Percentiles rank a stretch among this genome's conserved stretches.
phyloP scores from a whole-genome alignment of 2,113 vertebrate species.

The Percopsis transmontana region DNA sequence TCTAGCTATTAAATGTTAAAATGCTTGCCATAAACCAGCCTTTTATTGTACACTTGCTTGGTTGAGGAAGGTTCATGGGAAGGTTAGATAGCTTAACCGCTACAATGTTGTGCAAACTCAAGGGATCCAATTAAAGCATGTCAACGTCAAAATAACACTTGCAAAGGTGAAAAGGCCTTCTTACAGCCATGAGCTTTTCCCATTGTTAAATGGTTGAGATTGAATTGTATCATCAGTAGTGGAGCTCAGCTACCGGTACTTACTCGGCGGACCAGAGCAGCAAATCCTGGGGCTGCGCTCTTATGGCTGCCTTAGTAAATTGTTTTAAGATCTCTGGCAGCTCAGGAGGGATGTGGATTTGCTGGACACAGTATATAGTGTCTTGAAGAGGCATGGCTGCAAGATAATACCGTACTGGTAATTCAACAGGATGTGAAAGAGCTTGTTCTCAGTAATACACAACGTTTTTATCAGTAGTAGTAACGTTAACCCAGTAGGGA shows the following conservation, averaged over 20 bases:
- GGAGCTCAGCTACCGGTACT: slow-evolving; percentile 70
- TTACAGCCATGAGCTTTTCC: slow-evolving; percentile 10
- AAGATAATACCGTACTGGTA: slow-evolving; percentile 14
- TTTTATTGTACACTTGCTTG: slow-evolving; percentile 22
- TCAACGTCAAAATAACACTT: slow-evolving; percentile 26
- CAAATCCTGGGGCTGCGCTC: slow-evolving; percentile 88
- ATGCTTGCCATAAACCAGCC: too few species aligned
- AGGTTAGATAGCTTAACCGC: slow-evolving; percentile 31
- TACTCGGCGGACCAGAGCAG: slow-evolving; percentile 89
- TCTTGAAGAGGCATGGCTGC: slow-evolving; percentile 86
- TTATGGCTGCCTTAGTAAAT: slow-evolving; percentile 92
- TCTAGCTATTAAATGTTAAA: too few species aligned
- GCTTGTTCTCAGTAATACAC: too few species aligned
- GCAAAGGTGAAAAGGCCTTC: slow-evolving; percentile 29
- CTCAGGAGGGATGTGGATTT: slow-evolving; percentile 88
- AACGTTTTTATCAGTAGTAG: not conserved
- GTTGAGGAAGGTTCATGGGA: too few species aligned
- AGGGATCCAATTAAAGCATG: slow-evolving; percentile 57
- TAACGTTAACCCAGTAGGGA: too few species aligned
- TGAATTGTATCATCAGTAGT: not conserved
- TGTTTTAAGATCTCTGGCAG: slow-evolving; percentile 90
- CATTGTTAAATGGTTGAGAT: slow-evolving; percentile 9
- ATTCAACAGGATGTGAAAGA: slow-evolving; percentile 15
- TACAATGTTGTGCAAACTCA: slow-evolving; percentile 18
- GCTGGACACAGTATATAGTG: slow-evolving; percentile 89